Percentiles rank a stretch among this genome's conserved stretches.
phyloP scores from a whole-genome alignment of 2,888 invertebrate species.

The Conchocele bisecta region DNA sequence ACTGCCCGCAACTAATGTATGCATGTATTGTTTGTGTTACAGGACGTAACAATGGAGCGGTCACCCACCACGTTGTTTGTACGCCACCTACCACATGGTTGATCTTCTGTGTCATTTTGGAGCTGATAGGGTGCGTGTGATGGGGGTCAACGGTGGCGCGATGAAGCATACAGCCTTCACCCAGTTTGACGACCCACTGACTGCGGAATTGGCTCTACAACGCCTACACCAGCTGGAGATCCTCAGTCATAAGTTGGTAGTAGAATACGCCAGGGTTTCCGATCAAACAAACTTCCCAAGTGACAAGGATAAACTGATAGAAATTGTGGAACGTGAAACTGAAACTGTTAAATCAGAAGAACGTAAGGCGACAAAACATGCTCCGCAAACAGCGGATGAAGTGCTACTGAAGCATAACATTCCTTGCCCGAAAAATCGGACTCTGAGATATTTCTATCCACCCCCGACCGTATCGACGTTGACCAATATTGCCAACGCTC shows the following conservation, averaged over 20 bases:
- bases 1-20: too few species aligned
- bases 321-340: not conserved
- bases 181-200: conserved; percentile 86
- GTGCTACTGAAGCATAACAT: conserved; percentile 41
- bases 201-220: conserved; percentile 86
- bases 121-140: conserved; percentile 88
- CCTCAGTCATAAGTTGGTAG: conserved; percentile 87
- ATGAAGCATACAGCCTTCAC: conserved; percentile 82
- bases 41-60: not conserved
- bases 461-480: conserved; percentile 89
- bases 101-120: conserved; percentile 90
- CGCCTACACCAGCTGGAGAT: conserved; percentile 90
- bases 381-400: conserved; percentile 28
- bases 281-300: conserved; percentile 63
- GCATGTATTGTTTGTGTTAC: not conserved
- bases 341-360: not conserved
- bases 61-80: conserved; percentile 86
- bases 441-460: conserved; percentile 89
- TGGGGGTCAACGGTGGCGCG: conserved; percentile 76
- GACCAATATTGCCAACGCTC: conserved; percentile 90
- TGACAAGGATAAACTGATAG: not conserved
- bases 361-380: too few species aligned
- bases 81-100: conserved; percentile 88
- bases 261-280: conserved; percentile 87
- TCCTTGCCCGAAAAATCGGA: conserved; percentile 79